Evolutionary conservation across 2,888 invertebrate species (phyloP).

Genomic region (Nymphalis polychloros): DNA sequence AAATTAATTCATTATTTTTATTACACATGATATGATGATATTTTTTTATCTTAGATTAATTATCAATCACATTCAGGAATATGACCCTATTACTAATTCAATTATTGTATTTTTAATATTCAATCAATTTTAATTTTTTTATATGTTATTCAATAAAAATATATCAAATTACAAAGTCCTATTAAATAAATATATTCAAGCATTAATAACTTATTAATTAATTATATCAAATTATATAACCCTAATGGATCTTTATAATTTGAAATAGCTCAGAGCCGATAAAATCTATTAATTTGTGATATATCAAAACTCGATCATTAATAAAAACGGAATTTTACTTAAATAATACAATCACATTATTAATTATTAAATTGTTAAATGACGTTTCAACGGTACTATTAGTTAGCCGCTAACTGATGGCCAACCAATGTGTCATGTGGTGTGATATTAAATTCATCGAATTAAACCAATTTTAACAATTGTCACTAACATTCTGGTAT

Average conservation of each 20-base stretch:
- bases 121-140: not conserved
- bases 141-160: not conserved
- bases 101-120: too few relatives aligned
- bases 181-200: constrained; percentile 1
- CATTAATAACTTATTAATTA: not conserved
- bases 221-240: not conserved
- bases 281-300: not conserved
- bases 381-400: not conserved
- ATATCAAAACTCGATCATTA: constrained; percentile 4
- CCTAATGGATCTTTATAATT: not conserved
- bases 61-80: too few relatives aligned
- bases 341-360: not conserved
- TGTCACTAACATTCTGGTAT: not conserved
- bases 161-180: not conserved
- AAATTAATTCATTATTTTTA: not conserved
- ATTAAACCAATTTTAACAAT: not conserved
- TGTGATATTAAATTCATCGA: not conserved
- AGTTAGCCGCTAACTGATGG: not conserved
- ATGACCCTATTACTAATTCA: too few relatives aligned
- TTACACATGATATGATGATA: too few relatives aligned
- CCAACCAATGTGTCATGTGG: not conserved
- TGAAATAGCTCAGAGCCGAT: not conserved
- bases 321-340: not conserved
- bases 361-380: not conserved
- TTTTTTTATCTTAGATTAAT: too few relatives aligned